These are phyloP conservation scores for Eulemur rubriventer DNA, from an alignment of 2,797 vertebrate genomes.

Conservation along the genomic window DNA sequence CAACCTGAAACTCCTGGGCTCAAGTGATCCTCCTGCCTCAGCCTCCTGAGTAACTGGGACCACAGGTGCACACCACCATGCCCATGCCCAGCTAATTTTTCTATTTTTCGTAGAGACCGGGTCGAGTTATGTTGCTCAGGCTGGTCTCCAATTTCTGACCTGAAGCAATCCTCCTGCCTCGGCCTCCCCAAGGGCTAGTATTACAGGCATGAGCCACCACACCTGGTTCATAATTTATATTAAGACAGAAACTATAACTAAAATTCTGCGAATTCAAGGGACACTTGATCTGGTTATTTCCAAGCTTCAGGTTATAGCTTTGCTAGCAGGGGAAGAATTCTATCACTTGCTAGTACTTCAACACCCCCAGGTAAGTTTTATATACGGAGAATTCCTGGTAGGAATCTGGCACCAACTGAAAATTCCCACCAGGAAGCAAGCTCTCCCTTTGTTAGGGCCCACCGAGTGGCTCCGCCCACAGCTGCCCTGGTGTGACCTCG, in stretches of 20 bases:
- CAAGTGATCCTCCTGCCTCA: not conserved
- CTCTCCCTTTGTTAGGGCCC: not conserved
- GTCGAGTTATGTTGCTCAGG: not conserved
- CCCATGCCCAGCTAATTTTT: not conserved
- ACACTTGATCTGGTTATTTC: rapidly evolving
- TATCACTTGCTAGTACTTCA: not conserved
- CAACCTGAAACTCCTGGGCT: not conserved
- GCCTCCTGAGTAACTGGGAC: not conserved
- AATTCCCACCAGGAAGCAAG: constrained; percentile 52
- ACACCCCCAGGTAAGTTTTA: not conserved
- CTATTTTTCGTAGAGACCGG: not conserved
- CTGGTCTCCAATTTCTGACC: not conserved
- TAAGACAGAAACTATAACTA: constrained; percentile 41
- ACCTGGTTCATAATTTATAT: not conserved
- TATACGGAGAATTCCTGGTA: not conserved
- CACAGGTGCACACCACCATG: not conserved
- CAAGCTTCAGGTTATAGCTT: not conserved
- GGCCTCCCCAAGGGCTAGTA: not conserved
- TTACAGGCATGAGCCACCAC: not conserved
- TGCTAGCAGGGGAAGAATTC: not conserved
- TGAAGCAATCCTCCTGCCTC: not conserved
- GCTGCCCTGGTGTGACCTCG: constrained; percentile 50
- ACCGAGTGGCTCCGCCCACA: constrained; percentile 36
- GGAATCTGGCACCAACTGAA: constrained; percentile 1
- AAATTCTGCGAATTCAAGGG: constrained; percentile 20